Evolutionary conservation across 2,113 vertebrate genomes (phyloP), one percentile per base, ranked within the genome.

Genomic region (Mus pahari): DNA sequence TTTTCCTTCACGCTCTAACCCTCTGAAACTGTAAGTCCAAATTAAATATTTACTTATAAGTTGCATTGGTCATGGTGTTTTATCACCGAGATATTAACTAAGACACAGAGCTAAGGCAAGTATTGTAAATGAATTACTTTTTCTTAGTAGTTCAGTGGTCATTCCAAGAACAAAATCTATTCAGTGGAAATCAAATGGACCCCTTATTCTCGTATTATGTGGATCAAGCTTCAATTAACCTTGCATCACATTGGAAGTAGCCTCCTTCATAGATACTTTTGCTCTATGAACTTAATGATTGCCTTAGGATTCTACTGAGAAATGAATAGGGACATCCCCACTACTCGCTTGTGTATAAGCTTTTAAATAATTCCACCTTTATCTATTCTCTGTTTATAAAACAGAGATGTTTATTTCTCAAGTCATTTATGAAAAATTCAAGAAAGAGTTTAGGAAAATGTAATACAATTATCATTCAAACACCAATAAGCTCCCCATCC

Each of bases 341-440:
- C 2, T 81, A 33, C 5, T 4, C 45, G 58, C 64, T 11, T 28
- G 55, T 79, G 31, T 68, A 81, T 86, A 2, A 94, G 20, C 12
- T 90, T 79, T 90, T 75, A 55, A 86, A 82, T 89, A 31, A 89
- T 91, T 58, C 20, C 2, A 39, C 62, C 28, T 42, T 73, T 81
- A n/a, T 28, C 90, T 53, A 84, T 50, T 75, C 62, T 0, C n/a
- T 22, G 13, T 71, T 92, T 86, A 33, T 42, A 89, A 96, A 96
- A 94, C 71, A 26, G n/a, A 81, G 28, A 89, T 55, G 64, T 2
- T 86, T 84, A 74, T 71, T 70, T 96, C 83, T 79, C 62, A 89
- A 24, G 24, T 90, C 28, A 64, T 16, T 7, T 64, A 8, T 88
- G 42, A 94, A 90, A 92, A 79, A 22, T 50, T 7, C 19, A 91